Percentiles rank a stretch among this genome's conserved stretches.
Evolutionary conservation across 1,140 invertebrate species (phyloP).

Genomic region (Scaptomyza graminum): DNA sequence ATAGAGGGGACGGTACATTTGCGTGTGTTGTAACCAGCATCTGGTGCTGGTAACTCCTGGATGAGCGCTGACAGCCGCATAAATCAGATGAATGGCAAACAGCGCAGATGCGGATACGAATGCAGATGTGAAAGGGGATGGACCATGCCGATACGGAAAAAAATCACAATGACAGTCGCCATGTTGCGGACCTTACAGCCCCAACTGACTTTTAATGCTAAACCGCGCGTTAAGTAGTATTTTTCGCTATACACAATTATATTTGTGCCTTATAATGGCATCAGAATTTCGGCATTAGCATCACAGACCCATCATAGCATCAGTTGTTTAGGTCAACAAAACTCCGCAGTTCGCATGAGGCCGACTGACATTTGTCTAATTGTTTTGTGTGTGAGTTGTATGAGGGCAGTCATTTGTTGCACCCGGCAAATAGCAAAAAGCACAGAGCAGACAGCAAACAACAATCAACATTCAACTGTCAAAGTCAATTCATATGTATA

Average conservation of each 20-base stretch:
- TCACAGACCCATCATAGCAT: conserved; percentile 3
- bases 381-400: conserved; percentile 31
- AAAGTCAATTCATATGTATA: conserved; percentile 26
- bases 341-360: neutral
- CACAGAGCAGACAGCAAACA: conserved; percentile 48
- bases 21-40: conserved; percentile 14
- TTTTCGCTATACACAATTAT: conserved; percentile 35
- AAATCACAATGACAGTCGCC: conserved; percentile 22
- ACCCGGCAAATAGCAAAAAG: conserved; percentile 21
- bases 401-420: conserved; percentile 14
- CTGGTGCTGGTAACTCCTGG: conserved; percentile 17
- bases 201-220: conserved; percentile 59
- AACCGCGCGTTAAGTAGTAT: conserved; percentile 62
- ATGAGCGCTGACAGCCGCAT: conserved; percentile 63
- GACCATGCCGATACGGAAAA: neutral
- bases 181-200: conserved; percentile 38
- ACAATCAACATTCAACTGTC: conserved; percentile 46
- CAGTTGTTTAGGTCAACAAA: neutral
- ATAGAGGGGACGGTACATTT: neutral
- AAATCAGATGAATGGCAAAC: conserved; percentile 70
- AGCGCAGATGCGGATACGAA: conserved; percentile 34
- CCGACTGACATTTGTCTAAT: conserved; percentile 41
- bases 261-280: conserved; percentile 36
- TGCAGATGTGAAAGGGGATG: conserved; percentile 22
- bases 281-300: conserved; percentile 16